Base-by-base conservation (phyloP, 2,888 invertebrate species). In the Hypercompe scribonia region DNA sequence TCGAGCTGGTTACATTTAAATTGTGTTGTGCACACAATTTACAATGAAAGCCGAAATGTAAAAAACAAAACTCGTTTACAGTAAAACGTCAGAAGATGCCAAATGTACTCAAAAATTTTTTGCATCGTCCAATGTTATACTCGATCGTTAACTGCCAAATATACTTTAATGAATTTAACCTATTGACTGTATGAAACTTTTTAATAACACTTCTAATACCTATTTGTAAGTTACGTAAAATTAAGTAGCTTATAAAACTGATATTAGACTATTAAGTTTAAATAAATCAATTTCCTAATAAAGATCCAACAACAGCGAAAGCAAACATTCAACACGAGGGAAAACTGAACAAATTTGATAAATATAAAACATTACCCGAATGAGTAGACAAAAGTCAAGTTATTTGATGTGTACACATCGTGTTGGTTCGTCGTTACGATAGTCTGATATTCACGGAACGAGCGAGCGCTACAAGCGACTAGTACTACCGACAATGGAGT, bases 401-500 rank as follows among this genome's bases (percentile, higher is more conserved):
- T 65, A 76, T 71, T 72, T 64, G 34, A 73, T 73, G 70, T 63
- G 58, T n/a, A 54, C 54, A 64, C 50, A 54, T 3, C n/a, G n/a
- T 61, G 42, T 61, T 46, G 31, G 68, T 34, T 65, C 31, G 34
- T 34, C 28, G 28, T 39, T 54, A 65, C 42, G 54, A 64, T 33
- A 72, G 50, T 33, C 28, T 68, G 73, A 71, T 70, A 74, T 74
- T 76, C 58, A 54, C 68, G 73, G 64, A 70, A 63, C 71, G 70
- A 61, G 73, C 73, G 72, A 75, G 76, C 65, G 71, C 73, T 42
- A 71, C 78, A 70, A 73, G 69, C 70, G 72, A 69, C 63, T 76
- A n/a, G 65, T 76, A 46, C 71, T 54, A 67, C 58, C 65, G 68
- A 73, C 75, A 72, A 64, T 63, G 78, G 79, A 68, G 68, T 83